phyloP scores from a whole-genome alignment of 2,113 vertebrate species.

The Marmota monax region DNA sequence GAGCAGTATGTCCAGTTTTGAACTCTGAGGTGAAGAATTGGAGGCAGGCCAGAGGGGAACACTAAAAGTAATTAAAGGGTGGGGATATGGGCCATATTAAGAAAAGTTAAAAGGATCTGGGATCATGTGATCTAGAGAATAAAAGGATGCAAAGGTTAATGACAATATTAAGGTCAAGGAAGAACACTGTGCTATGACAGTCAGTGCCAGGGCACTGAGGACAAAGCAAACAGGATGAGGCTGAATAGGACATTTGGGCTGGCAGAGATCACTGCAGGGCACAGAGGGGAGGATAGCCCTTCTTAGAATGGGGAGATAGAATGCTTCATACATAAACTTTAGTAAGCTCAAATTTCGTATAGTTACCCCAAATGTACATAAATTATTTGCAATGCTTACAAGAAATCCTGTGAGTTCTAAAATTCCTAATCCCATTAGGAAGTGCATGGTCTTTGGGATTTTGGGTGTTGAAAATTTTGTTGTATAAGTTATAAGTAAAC shows the following conservation, averaged over 20 bases:
- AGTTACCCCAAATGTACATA: neutral
- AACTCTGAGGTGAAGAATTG: conserved; percentile 65
- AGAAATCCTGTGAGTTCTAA: neutral
- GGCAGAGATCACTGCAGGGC: neutral
- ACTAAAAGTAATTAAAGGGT: conserved; percentile 74
- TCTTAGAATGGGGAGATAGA: neutral
- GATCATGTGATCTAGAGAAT: conserved; percentile 53
- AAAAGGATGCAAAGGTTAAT: conserved; percentile 56
- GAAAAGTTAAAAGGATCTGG: conserved; percentile 69
- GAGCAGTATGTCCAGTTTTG: neutral
- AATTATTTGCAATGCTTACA: neutral
- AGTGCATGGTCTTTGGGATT: neutral
- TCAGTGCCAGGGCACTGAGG: neutral
- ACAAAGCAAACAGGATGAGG: neutral
- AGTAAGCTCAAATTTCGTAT: conserved; percentile 25
- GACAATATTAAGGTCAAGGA: conserved; percentile 32
- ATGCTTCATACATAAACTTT: conserved; percentile 8
- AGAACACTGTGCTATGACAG: neutral
- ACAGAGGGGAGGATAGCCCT: neutral
- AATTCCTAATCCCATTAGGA: neutral
- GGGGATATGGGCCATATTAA: conserved; percentile 45
- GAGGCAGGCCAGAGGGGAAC: conserved; percentile 54
- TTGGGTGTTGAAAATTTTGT: neutral
- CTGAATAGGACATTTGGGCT: neutral
- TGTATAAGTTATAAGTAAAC: neutral